Evolutionary conservation across 2,797 vertebrate genomes (phyloP).

Genomic region (Lindbergichthys nudifrons): DNA sequence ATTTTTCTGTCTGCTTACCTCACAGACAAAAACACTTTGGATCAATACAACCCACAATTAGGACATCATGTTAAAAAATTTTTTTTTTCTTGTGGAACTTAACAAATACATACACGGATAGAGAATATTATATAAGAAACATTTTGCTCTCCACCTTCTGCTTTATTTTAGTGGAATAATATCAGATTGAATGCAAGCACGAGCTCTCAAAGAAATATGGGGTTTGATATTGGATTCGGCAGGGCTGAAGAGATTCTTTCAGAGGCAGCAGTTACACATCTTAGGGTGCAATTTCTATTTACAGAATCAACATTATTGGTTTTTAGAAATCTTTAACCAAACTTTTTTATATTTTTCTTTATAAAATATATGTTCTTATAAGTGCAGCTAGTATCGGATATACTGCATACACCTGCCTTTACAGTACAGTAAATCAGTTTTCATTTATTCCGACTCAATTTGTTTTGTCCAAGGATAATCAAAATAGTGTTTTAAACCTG

Average conservation of each 20-base stretch:
- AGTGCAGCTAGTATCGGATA: neutral
- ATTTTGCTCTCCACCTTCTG: constrained; percentile 9
- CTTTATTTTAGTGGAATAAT: constrained; percentile 36
- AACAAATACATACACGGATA: neutral
- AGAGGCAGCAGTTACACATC: constrained; percentile 27
- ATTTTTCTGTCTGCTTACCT: constrained; percentile 65
- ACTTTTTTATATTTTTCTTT: constrained; percentile 15
- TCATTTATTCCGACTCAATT: neutral
- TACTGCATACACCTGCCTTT: neutral
- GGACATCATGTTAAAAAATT: constrained; percentile 56
- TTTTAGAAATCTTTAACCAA: constrained; percentile 20
- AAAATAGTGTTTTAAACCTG: neutral
- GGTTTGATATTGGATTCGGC: constrained; percentile 35
- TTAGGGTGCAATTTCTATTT: constrained; percentile 11
- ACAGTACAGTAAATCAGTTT: constrained; percentile 9
- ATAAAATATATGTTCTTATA: constrained; percentile 8
- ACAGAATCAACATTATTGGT: constrained; percentile 22
- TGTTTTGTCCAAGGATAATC: neutral
- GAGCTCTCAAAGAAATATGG: constrained; percentile 30
- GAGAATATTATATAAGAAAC: constrained; percentile 14
- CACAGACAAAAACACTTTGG: constrained; percentile 61
- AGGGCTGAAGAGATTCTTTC: constrained; percentile 29
- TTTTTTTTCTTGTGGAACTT: neutral
- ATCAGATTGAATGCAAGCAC: constrained; percentile 32
- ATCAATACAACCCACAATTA: constrained; percentile 61